Evolutionary conservation across 2,888 invertebrate genomes (phyloP), one percentile per base, ranked within the genome.

Genomic region (Dicyrtomina minuta): DNA sequence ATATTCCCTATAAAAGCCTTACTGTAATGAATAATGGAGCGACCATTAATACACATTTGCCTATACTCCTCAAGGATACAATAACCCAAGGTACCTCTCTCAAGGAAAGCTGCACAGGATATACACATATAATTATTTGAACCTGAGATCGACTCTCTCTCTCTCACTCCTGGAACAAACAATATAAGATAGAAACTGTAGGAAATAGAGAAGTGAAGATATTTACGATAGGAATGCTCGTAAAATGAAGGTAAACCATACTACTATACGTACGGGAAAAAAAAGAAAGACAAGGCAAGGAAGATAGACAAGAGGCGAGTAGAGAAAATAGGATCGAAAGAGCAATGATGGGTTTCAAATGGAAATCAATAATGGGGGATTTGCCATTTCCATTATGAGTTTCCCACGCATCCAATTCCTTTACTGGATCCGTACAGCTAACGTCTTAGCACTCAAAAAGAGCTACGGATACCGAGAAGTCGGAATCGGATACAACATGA

Each of bases 271-370:
- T 24, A 24, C 27, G 20, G 27, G n/a, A n/a, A n/a, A n/a, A n/a
- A n/a, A n/a, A 22, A 59, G 59, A 39, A 1, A 59, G 39, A 39
- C 39, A 59, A 27, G n/a, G 13, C 39, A 15, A 2, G 17, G 15
- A n/a, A 39, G 59, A n/a, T 13, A 51, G 39, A 17, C 26, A 46
- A 24, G 46, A 27, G n/a, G 46, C 17, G 46, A 33, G n/a, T n/a
- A n/a, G 49, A 26, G 61, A 33, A 62, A 64, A 64, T 49, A 51
- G 64, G 51, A 64, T 49, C 39, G 33, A 51, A 64, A 64, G 51
- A 51, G 64, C 46, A n/a, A n/a, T 64, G 64, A 64, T 64, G 64
- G 64, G 64, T 64, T 64, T 64, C 64, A 64, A 64, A 64, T 64
- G 64, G 51, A 64, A 64, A 64, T 64, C 64, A 64, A 64, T 64